phyloP scores from a whole-genome alignment of 2,888 invertebrate genomes.

The Cetonia aurata region DNA sequence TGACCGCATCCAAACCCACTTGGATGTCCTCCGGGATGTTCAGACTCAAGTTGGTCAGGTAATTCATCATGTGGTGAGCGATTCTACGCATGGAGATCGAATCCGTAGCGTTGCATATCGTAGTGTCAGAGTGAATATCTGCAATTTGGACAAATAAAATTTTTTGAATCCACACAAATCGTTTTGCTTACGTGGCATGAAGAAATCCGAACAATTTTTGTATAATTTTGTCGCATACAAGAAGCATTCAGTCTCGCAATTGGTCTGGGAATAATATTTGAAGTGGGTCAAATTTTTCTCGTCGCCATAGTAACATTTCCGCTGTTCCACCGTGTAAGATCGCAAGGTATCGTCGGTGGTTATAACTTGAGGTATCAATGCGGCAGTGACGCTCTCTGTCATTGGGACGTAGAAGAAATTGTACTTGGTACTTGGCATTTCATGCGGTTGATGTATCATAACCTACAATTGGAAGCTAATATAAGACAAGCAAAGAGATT shows the following conservation, averaged over 20 bases:
- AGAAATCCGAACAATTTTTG: conserved; percentile 79
- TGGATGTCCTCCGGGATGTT: conserved; percentile 40
- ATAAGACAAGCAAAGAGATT: too few species aligned
- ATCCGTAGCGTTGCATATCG: conserved; percentile 5
- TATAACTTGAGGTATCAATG: conserved; percentile 82
- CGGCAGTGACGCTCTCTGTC: conserved; percentile 78
- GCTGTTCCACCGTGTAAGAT: conserved; percentile 74
- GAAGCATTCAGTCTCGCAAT: conserved; percentile 80
- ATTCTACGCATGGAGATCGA: neutral
- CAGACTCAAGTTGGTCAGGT: neutral
- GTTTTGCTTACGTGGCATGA: conserved; percentile 71
- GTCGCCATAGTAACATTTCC: conserved; percentile 77
- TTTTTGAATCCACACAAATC: neutral
- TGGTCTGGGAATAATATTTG: conserved; percentile 79
- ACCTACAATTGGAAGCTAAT: conserved; percentile 78
- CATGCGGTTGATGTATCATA: conserved; percentile 77
- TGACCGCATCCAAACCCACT: conserved; percentile 40
- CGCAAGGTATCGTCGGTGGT: conserved; percentile 77
- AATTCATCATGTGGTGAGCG: conserved; percentile 10
- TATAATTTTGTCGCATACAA: conserved; percentile 74
- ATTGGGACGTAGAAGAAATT: conserved; percentile 80
- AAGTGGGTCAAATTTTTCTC: conserved; percentile 76
- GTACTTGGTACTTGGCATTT: conserved; percentile 75
- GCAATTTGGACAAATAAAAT: neutral
- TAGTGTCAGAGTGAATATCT: neutral